These are phyloP conservation scores for Mesorhabditis belari DNA, from an alignment of 2,888 invertebrate genomes.

Conservation along the genomic window DNA sequence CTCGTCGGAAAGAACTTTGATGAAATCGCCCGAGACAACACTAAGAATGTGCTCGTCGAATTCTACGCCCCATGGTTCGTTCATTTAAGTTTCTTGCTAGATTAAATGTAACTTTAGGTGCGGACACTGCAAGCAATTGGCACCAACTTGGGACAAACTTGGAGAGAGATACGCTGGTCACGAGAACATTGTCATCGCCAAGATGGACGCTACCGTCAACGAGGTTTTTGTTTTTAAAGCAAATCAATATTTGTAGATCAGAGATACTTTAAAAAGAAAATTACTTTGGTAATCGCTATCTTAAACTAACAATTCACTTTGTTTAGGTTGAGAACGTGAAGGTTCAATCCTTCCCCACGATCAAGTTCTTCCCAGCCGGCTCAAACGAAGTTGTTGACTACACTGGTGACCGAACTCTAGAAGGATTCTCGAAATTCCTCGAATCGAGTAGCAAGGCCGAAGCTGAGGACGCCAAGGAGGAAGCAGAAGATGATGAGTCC, in stretches of 20 bases:
- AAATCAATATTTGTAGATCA: constrained; percentile 66
- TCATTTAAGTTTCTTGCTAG: too few relatives aligned
- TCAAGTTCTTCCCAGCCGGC: constrained; percentile 85
- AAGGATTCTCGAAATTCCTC: constrained; percentile 83
- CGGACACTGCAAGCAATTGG: constrained; percentile 95
- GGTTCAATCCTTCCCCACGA: constrained; percentile 69
- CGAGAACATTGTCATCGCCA: constrained; percentile 79
- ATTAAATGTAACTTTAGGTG: constrained; percentile 65
- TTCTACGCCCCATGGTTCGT: constrained; percentile 67
- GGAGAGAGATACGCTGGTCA: constrained; percentile 82
- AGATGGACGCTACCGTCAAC: constrained; percentile 97
- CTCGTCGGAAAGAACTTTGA: constrained; percentile 93
- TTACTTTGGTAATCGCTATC: neutral
- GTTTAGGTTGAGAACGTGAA: constrained; percentile 49
- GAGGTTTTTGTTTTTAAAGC: constrained; percentile 70
- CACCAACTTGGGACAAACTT: constrained; percentile 89
- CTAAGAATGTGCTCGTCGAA: constrained; percentile 89
- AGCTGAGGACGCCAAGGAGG: constrained; percentile 5
- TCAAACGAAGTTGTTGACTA: constrained; percentile 83
- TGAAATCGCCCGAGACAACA: constrained; percentile 76
- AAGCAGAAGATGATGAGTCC: constrained; percentile 1
- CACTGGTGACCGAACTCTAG: constrained; percentile 87
- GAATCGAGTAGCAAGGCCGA: constrained; percentile 63
- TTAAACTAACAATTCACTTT: neutral
- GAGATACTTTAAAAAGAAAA: too few relatives aligned